Evolutionary conservation across 2,888 invertebrate species (phyloP).

Genomic region (Teleiodes luculella): DNA sequence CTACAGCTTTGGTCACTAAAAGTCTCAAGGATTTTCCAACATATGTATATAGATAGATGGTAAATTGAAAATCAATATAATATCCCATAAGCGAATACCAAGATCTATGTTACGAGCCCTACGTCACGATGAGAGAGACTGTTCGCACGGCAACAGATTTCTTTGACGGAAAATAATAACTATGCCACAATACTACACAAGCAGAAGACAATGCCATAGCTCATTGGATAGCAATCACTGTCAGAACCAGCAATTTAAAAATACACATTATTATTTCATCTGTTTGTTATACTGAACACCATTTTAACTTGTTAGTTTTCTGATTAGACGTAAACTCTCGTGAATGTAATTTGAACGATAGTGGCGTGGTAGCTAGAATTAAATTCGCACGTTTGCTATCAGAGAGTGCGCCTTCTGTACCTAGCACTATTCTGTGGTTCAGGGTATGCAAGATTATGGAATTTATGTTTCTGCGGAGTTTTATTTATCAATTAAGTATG

Average conservation of each 20-base stretch:
- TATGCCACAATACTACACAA: constrained; percentile 22
- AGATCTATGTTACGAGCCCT: constrained; percentile 13
- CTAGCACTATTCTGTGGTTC: too few species aligned
- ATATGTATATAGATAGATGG: too few species aligned
- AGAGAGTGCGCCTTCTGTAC: too few species aligned
- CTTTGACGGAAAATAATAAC: constrained; percentile 26
- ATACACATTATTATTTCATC: constrained; percentile 1
- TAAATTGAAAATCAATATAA: neutral
- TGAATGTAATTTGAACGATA: too few species aligned
- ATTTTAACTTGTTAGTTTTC: neutral
- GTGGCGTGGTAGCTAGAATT: too few species aligned
- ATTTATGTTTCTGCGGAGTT: too few species aligned
- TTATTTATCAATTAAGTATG: too few species aligned
- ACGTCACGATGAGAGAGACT: constrained; percentile 54
- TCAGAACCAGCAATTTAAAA: constrained; percentile 6
- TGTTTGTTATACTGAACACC: neutral
- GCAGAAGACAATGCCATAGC: constrained; percentile 20
- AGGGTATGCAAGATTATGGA: too few species aligned
- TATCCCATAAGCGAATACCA: neutral
- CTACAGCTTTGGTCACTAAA: too few species aligned
- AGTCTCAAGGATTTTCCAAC: too few species aligned
- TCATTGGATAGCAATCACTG: constrained; percentile 25
- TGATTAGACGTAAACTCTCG: neutral
- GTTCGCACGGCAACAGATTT: constrained; percentile 60
- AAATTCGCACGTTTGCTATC: too few species aligned